Evolutionary conservation across 2,113 vertebrate genomes (phyloP).

Genomic region (Menura novaehollandiae): DNA sequence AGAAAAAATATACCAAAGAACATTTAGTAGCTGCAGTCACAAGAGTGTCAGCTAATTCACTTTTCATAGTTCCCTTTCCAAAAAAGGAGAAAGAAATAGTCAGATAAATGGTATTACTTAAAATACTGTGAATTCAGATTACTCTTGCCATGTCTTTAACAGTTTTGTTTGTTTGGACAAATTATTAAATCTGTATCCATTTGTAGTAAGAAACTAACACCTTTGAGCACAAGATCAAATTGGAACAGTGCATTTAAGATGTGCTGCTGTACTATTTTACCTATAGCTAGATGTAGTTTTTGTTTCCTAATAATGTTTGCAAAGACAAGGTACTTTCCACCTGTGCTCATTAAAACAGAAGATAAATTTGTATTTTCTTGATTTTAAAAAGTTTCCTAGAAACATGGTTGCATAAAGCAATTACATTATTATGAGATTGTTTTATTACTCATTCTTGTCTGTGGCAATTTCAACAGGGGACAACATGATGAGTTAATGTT

Average conservation of each 20-base stretch:
- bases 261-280: not conserved
- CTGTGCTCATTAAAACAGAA: not conserved
- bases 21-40: not conserved
- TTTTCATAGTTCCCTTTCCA: not conserved
- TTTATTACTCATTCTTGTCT: constrained; percentile 25
- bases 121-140: not conserved
- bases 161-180: not conserved
- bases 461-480: not conserved
- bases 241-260: not conserved
- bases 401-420: constrained; percentile 21
- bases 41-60: not conserved
- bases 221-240: not conserved
- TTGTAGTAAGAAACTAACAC: not conserved
- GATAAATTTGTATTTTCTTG: not conserved
- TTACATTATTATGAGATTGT: constrained; percentile 3
- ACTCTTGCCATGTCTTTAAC: not conserved
- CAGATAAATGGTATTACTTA: not conserved
- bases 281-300: not conserved
- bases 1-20: not conserved
- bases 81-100: not conserved
- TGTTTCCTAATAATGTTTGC: not conserved
- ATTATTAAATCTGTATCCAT: not conserved
- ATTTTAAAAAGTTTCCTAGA: constrained; percentile 15
- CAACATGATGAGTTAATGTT: not conserved
- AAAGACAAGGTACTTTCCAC: not conserved